phyloP scores from a whole-genome alignment of 2,797 vertebrate species.

The Ptychadena robeensis region DNA sequence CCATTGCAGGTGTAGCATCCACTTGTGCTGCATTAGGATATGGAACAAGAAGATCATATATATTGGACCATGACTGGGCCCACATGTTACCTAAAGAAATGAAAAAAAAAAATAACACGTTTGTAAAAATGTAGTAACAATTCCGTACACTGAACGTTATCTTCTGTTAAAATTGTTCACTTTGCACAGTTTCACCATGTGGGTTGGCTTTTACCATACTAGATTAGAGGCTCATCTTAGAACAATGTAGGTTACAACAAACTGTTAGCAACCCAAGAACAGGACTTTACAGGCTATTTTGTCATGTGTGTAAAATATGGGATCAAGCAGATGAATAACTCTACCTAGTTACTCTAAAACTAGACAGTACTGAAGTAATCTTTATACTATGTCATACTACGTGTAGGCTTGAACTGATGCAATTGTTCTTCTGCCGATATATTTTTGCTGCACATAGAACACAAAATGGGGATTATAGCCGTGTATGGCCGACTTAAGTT shows the following conservation, averaged over 20 bases:
- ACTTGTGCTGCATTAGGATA: slow-evolving; percentile 86
- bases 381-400: not conserved
- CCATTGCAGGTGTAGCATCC: slow-evolving; percentile 94
- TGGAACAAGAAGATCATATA: slow-evolving; percentile 88
- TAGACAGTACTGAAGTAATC: not conserved
- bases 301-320: no score
- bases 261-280: no score
- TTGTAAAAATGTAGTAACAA: not conserved
- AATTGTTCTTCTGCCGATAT: no score
- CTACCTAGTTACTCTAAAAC: not conserved
- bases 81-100: slow-evolving; percentile 94
- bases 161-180: not conserved
- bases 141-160: not conserved
- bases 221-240: not conserved
- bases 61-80: slow-evolving; percentile 95
- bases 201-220: not conserved
- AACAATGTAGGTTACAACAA: no score
- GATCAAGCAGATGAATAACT: no score
- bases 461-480: no score
- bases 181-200: not conserved
- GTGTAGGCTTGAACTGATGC: no score
- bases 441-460: no score
- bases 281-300: no score
- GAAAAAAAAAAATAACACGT: slow-evolving; percentile 32
- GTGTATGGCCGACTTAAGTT: no score